Conservation (phyloP, 2,797 vertebrate species). For the Anguilla marmorata region DNA sequence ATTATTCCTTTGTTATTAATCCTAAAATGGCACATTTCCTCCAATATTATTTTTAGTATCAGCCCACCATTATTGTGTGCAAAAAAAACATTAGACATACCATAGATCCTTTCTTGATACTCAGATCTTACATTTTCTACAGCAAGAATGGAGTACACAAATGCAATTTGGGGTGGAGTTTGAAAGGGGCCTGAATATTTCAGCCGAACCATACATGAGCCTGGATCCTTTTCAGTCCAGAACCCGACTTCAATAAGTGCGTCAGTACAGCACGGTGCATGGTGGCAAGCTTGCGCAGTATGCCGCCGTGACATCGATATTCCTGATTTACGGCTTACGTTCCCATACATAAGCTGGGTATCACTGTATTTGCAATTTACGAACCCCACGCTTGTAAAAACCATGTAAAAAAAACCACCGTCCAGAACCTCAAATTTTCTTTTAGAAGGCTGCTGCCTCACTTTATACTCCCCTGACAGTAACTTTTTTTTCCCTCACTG, state of each 20-base stretch:
- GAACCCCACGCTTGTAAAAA: background rate
- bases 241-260: background rate
- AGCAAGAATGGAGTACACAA: background rate
- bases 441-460: no score
- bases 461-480: no score
- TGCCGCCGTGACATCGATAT: background rate
- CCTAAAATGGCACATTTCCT: background rate
- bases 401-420: background rate
- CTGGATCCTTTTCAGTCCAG: background rate
- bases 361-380: background rate
- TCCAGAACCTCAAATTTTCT: no score
- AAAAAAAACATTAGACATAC: background rate
- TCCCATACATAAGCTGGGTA: background rate
- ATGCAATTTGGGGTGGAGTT: background rate
- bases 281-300: background rate
- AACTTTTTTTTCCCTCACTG: background rate
- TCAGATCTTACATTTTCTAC: background rate
- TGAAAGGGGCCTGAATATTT: background rate
- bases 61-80: background rate
- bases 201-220: background rate
- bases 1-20: background rate
- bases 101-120: background rate
- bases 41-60: background rate
- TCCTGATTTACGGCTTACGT: background rate
- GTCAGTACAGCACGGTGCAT: background rate